Conservation (phyloP, 2,113 vertebrate genomes). For the Clarias batrachus region DNA sequence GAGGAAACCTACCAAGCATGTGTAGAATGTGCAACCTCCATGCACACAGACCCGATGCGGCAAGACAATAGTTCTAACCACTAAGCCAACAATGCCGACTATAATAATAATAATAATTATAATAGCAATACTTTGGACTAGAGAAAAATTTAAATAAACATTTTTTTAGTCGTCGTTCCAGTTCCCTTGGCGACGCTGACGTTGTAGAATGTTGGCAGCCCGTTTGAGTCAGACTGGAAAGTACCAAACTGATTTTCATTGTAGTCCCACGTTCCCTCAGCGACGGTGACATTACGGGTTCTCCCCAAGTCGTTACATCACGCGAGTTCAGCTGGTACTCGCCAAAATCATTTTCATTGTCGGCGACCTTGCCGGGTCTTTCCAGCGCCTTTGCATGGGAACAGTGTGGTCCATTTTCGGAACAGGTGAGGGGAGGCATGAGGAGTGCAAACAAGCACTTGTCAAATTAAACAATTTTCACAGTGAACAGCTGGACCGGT, state of each 20-base stretch:
- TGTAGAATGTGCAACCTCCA: no score
- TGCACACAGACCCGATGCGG: no score
- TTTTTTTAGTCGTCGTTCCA: no score
- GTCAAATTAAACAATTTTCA: slow-evolving; percentile 80
- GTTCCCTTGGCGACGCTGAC: not conserved
- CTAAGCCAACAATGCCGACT: no score
- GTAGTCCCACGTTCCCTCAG: not conserved
- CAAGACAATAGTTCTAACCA: no score
- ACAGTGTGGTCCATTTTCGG: slow-evolving; percentile 26
- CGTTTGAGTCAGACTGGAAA: not conserved
- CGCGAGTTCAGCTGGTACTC: not conserved
- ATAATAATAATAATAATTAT: no score
- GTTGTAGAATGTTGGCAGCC: not conserved
- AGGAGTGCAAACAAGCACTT: slow-evolving; percentile 67
- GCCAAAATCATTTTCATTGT: not conserved
- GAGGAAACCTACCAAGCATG: no score
- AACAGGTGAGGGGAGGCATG: slow-evolving; percentile 58
- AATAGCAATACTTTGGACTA: no score
- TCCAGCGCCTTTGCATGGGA: not conserved
- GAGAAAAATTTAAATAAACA: no score
- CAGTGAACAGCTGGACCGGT: slow-evolving; percentile 91
- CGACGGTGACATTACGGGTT: not conserved
- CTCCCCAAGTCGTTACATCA: no score
- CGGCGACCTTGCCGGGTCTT: not conserved
- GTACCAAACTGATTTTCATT: not conserved